phyloP scores from a whole-genome alignment of 2,113 vertebrate genomes.

The Pomatorhinus ruficollis region DNA sequence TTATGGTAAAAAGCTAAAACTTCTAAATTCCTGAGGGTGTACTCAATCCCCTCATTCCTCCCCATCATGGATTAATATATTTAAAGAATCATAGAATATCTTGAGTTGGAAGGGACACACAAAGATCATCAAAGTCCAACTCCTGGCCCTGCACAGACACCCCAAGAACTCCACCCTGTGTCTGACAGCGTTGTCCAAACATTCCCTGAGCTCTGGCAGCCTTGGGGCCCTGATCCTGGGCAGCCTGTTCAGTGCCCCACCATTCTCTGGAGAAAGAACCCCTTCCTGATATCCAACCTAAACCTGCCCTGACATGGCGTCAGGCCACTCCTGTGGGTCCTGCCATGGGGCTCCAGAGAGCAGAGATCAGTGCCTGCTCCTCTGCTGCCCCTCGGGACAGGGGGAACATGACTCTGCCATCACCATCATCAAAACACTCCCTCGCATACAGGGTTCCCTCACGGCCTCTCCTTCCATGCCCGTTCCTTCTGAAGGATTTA shows the following conservation, averaged over 20 bases:
- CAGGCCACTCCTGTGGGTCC: background rate
- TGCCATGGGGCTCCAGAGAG: background rate
- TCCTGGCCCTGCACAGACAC: background rate
- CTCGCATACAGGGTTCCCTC: background rate
- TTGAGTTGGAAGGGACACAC: background rate
- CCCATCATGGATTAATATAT: background rate
- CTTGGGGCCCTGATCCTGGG: background rate
- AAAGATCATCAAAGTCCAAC: background rate
- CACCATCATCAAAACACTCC: background rate
- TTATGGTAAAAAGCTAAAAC: background rate
- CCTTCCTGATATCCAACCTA: background rate
- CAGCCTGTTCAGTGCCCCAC: background rate
- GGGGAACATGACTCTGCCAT: background rate
- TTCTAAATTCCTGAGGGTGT: background rate
- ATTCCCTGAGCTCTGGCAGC: background rate
- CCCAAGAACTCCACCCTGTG: background rate
- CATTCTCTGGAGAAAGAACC: background rate
- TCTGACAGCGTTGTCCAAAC: rapidly evolving
- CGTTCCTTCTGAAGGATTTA: background rate
- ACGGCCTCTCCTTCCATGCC: background rate
- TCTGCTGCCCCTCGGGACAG: background rate
- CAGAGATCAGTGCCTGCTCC: background rate
- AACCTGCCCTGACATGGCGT: background rate
- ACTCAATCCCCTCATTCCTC: background rate
- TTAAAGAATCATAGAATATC: background rate